A percentile compares a stretch with the other conserved stretches of the same genome.
phyloP scores from a whole-genome alignment of 2,797 vertebrate genomes.

The Carapus acus region DNA sequence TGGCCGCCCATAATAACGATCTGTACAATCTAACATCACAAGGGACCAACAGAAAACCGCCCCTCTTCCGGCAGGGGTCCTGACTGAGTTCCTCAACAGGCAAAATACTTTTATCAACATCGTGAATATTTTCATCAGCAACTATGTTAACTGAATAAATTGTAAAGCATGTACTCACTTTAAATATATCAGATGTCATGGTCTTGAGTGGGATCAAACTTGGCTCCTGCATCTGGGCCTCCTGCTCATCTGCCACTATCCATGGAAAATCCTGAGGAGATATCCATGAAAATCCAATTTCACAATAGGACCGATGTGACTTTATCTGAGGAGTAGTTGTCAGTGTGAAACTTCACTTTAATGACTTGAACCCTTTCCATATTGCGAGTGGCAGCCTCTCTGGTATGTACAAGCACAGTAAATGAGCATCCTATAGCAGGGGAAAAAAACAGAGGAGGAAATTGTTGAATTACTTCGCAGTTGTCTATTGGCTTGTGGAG shows the following conservation, averaged over 20 bases:
- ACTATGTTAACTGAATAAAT: no score
- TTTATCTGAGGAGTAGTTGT: neutral
- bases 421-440: conserved; percentile 87
- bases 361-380: conserved; percentile 99
- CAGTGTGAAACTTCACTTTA: conserved; percentile 83
- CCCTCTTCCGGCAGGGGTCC: no score
- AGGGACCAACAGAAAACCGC: no score
- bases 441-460: no score
- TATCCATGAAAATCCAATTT: conserved; percentile 6
- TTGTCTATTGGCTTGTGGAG: no score
- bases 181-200: conserved; percentile 94
- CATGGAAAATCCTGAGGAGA: conserved; percentile 87
- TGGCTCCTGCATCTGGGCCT: conserved; percentile 92
- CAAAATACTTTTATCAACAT: no score
- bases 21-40: no score
- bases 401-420: conserved; percentile 91
- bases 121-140: no score
- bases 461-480: no score
- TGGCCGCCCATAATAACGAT: no score
- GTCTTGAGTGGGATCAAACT: conserved; percentile 94
- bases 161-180: conserved; percentile 66
- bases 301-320: neutral
- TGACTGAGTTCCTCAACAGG: no score
- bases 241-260: conserved; percentile 96
- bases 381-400: conserved; percentile 91